Evolutionary conservation across 2,888 invertebrate species (phyloP), one percentile per base, ranked within the genome.

Genomic region (Nasonovia ribisnigri): DNA sequence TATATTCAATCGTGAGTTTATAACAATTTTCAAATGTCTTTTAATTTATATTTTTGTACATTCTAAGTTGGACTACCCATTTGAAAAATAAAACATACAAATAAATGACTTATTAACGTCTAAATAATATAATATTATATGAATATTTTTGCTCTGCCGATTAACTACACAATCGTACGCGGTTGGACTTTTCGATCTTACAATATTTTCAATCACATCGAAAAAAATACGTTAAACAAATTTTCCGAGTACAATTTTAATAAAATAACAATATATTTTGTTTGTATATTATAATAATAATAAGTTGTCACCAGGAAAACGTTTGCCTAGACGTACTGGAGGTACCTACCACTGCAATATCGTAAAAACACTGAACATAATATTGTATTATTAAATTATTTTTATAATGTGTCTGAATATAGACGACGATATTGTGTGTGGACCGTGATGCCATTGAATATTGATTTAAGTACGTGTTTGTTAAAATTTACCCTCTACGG

Each of bases 11-110:
- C 48, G 92, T 91, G 92, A 92, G 48, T 67, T 77, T 36, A 77
- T 67, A 67, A 92, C 92, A 92, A 87, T 92, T 54, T 91, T 86
- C 46, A 57, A 91, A 91, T 24, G 43, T 86, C 51, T 42, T 91
- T 91, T 29, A 42, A n/a, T 86, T 90, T 46, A 46, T 48, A 87
- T 90, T 67, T 48, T 84, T 84, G n/a, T 84, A 67, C 20, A 36
- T 42, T 91, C 24, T 77, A 84, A 48, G n/a, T 77, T 77, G 77
- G 77, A 77, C 77, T 77, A 77, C 77, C 3, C 51, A 42, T 6
- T 90, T 42, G 36, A 77, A 24, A 77, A 77, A 90, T 54, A 88
- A 46, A 86, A 88, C 46, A 51, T n/a, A 88, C 2, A 88, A 54
- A 51, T 42, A 54, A 88, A 54, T 26, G 24, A 88, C 51, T 48